A percentile compares a stretch with the other conserved stretches of the same genome.
phyloP scores from a whole-genome alignment of 2,113 vertebrate genomes.

The Chlamydotis undulata region DNA sequence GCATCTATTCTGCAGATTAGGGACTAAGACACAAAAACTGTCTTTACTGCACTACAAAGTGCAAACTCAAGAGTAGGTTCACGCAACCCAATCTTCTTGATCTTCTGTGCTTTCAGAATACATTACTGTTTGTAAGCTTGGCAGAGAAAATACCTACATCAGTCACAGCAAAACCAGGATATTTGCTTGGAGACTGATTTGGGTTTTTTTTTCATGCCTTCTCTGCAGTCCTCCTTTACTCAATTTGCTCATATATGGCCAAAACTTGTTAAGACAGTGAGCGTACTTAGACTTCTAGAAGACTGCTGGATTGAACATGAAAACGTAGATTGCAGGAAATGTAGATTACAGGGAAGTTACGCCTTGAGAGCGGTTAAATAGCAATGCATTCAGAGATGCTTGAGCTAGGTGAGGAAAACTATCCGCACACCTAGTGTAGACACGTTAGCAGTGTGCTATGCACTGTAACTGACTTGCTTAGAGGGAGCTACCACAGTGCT shows the following conservation, averaged over 20 bases:
- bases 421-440: background rate
- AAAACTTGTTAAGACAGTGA: background rate
- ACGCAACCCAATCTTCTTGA: background rate
- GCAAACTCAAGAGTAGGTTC: background rate
- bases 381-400: background rate
- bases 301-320: background rate
- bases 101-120: background rate
- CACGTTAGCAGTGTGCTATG: background rate
- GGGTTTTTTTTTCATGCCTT: background rate
- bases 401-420: background rate
- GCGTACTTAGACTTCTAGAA: background rate
- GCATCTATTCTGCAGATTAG: background rate
- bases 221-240: background rate
- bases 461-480: background rate
- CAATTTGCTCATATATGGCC: background rate
- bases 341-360: background rate
- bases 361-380: background rate
- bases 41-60: background rate
- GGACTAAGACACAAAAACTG: background rate
- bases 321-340: background rate
- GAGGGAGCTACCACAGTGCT: fast-evolving
- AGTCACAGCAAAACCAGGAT: background rate
- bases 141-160: background rate
- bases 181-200: background rate
- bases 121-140: background rate